Base-by-base conservation (phyloP, 2,888 invertebrate genomes). In the Lagria hirta region DNA sequence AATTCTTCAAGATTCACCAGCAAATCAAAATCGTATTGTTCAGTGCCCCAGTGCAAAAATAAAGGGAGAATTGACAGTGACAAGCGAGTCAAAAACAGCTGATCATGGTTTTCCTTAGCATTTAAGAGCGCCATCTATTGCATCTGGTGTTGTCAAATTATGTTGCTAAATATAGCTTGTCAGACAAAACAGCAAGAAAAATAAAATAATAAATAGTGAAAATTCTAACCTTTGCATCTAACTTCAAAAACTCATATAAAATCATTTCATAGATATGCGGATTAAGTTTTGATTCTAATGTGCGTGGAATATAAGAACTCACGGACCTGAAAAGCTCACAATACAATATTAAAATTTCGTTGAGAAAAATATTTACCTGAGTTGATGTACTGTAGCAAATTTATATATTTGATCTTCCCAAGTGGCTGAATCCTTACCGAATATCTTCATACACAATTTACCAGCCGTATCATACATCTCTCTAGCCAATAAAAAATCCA, bases 391-490 rank as follows among this genome's bases (percentile, higher is more conserved):
- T 57, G 83, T 80, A 5, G 87, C 86, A 74, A 97, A 97, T 72
- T 93, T 92, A 47, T 87, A 84, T 22, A 95, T 85, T 71, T 93
- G 90, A 53, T 86, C 86, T 68, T 96, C 94, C 97, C 97, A 97
- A 27, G 89, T 73, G 15, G 79, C 75, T 72, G 88, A 89, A 65
- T 89, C 87, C 56, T 82, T 82, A 42, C 87, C 88, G 55, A 91
- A 82, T 57, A 94, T 86, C 57, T 86, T 83, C 14, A 87, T 78
- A 65, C 95, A 95, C 3, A 95, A 74, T 59, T 85, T 81, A 1
- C 92, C 95, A 2, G 96, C 97, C 49, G 85, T 82, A 33, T 89
- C 86, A 59, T 80, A 95, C 54, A 84, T 75, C 38, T 80, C 78
- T 34, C 77, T 75, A 0, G 75, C 71, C 49, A 96, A 70, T 50